Evolutionary conservation across 2,888 invertebrate species (phyloP).

Genomic region (Siphlonurus alternatus): DNA sequence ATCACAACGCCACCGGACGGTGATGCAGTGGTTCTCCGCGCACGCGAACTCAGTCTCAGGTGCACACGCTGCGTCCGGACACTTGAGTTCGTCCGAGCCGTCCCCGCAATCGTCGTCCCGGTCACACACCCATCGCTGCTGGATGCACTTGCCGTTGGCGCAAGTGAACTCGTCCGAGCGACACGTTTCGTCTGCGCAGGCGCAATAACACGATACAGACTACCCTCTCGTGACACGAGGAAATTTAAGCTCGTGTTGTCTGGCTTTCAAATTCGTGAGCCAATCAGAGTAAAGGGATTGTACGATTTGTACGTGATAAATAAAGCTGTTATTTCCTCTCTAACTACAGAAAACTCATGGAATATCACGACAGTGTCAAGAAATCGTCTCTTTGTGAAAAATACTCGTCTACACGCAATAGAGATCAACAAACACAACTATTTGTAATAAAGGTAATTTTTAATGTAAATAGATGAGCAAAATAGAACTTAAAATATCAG

Average conservation of each 20-base stretch:
- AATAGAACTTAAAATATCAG: too few relatives aligned
- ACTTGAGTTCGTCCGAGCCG: constrained; percentile 61
- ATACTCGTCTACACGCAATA: too few relatives aligned
- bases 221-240: background rate
- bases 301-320: too few relatives aligned
- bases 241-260: background rate
- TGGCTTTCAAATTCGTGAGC: too few relatives aligned
- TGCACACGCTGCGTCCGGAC: constrained; percentile 50
- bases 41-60: constrained; percentile 58
- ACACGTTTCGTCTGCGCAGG: constrained; percentile 62
- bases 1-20: constrained; percentile 69
- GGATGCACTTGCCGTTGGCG: constrained; percentile 73
- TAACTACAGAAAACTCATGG: too few relatives aligned
- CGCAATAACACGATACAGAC: background rate
- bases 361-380: too few relatives aligned
- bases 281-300: too few relatives aligned
- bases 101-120: constrained; percentile 77
- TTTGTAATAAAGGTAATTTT: too few relatives aligned
- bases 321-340: too few relatives aligned
- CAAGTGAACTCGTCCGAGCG: constrained; percentile 88
- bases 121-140: constrained; percentile 73
- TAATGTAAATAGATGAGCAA: too few relatives aligned
- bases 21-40: constrained; percentile 56
- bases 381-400: too few relatives aligned
- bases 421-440: too few relatives aligned